These are phyloP conservation scores for Aphelinus atriplicis DNA, from an alignment of 1,140 invertebrate species.

Conservation along the genomic window DNA sequence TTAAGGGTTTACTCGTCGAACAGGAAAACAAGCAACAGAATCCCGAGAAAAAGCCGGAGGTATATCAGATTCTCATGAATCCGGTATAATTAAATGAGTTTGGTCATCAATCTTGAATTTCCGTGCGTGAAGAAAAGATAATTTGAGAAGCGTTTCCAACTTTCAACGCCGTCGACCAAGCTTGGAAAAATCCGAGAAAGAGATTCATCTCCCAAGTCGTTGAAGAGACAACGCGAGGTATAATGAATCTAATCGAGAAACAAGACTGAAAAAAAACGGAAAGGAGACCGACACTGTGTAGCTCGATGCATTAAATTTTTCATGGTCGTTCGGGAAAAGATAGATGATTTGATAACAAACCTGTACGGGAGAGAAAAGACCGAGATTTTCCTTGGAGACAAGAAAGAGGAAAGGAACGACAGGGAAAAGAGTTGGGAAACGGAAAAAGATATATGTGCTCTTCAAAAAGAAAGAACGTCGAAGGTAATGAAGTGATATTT, in stretches of 20 bases:
- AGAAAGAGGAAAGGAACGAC: neutral
- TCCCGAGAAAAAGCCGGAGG: neutral
- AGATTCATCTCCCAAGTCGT: slow-evolving; percentile 10
- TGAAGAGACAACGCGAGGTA: neutral
- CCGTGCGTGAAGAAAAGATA: neutral
- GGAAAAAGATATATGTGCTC: neutral
- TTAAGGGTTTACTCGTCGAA: too few species aligned
- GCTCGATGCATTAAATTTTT: too few species aligned
- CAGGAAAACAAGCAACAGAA: too few species aligned
- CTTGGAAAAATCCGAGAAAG: slow-evolving; percentile 1
- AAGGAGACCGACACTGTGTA: too few species aligned
- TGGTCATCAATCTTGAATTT: slow-evolving; percentile 5
- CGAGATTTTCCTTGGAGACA: neutral
- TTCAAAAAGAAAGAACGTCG: neutral
- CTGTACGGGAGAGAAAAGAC: slow-evolving; percentile 16
- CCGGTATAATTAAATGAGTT: slow-evolving; percentile 17
- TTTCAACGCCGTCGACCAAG: neutral
- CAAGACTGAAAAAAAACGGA: neutral
- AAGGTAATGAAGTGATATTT: too few species aligned
- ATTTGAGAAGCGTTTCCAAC: neutral
- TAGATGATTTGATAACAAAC: neutral
- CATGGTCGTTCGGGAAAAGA: neutral
- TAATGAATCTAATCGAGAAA: slow-evolving; percentile 21
- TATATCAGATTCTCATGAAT: neutral
- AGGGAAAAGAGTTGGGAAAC: neutral